Evolutionary conservation across 2,888 invertebrate species (phyloP), one percentile per base, ranked within the genome.

Genomic region (Callosobruchus maculatus): DNA sequence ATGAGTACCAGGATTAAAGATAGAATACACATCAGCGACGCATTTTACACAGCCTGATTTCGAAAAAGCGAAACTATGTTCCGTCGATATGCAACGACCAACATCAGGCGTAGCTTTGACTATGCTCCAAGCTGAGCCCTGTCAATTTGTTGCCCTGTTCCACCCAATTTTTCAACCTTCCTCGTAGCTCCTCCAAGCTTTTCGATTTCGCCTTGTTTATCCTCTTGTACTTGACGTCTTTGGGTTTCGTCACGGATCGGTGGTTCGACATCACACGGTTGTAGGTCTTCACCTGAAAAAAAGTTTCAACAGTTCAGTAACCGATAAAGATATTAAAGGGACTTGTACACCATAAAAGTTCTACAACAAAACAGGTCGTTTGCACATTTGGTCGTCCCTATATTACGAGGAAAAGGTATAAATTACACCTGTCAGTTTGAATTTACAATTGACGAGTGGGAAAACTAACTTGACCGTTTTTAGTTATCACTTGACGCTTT

Each of bases 251-350:
- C 72, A 96, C 96, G 72, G 95, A 95, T 78, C 95, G 90, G 86
- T 96, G 96, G 87, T 95, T 96, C 70, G 94, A 95, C 95, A 96
- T 96, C 74, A 96, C 95, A 79, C 96, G 89, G 86, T 95, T 95
- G 87, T 94, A 79, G 66, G 77, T 79, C 70, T 79, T 79, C 31
- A 77, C 74, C 73, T 73, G 26, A 20, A 70, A 73, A 70, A 21
- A 20, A n/a, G 0, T n/a, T n/a, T n/a, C n/a, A n/a, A 71, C 3
- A 26, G 2, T 26, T 26, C 2, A 26, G 26, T 26, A 26, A 7
- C 3, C 26, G 7, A 26, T 26, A 26, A 26, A 26, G n/a, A n/a
- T n/a, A n/a, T n/a, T n/a, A n/a, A n/a, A n/a, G n/a, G n/a, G n/a
- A n/a, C n/a, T n/a, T n/a, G n/a, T n/a, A n/a, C n/a, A n/a, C n/a